Evolutionary conservation across 2,888 invertebrate genomes (phyloP), one percentile per base, ranked within the genome.

Genomic region (Trissoscelio sp.): DNA sequence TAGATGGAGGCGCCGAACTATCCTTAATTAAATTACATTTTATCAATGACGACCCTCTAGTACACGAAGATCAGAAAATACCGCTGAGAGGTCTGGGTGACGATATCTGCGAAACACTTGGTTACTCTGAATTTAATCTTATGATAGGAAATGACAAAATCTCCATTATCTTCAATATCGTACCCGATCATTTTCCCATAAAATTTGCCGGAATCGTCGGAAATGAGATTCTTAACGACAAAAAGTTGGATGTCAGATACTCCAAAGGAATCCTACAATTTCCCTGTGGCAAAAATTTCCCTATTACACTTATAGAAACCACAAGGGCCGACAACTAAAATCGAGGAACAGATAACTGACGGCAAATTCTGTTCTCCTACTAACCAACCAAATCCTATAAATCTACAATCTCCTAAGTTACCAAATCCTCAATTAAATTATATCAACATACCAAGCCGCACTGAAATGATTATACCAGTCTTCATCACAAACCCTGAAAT

Each of bases 201-300:
- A 37, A n/a, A 7, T 57, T 57, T 14, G 57, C 57, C 14, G 57
- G 57, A 12, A 57, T 57, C 20, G 4, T 57, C 3, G 57, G 57
- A 31, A 57, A 57, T 11, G 57, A 57, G 7, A n/a, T 57, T 3
- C 20, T 57, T 5, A 3, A 5, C 2, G 28, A 53, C 2, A n/a
- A 53, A n/a, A 31, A 31, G 9, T 12, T 53, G 28, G 53, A 28
- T 18, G 5, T 53, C 2, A 5, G 2, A 53, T 53, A 20, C n/a
- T 31, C 53, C 7, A 28, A 46, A 12, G 12, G 12, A 11, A 9
- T 46, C 3, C 1, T 46, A 20, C 7, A 46, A 22, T 46, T 46
- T 20, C 1, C 46, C 2, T 46, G 46, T 9, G 46, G 46, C n/a
- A n/a, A n/a, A n/a, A n/a, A n/a, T n/a, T n/a, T n/a, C n/a, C n/a